Evolutionary conservation across 2,113 vertebrate genomes (phyloP).

Genomic region (Sus scrofa): DNA sequence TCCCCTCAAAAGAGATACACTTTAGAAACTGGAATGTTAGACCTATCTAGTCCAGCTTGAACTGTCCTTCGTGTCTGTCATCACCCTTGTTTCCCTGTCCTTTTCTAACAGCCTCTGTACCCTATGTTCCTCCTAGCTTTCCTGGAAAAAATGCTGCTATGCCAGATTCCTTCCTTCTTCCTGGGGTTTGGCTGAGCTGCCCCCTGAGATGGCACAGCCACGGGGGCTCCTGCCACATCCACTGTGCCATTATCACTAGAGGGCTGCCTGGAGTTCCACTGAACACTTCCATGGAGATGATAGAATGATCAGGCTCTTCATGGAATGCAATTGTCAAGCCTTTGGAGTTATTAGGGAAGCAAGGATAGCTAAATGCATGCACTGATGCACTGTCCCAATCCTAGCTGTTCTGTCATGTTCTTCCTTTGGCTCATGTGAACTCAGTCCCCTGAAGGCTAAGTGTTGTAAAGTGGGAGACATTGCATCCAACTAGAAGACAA

Average conservation of each 20-base stretch:
- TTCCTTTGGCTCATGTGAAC: not conserved
- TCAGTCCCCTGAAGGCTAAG: not conserved
- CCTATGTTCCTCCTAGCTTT: not conserved
- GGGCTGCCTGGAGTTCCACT: not conserved
- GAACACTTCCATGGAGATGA: not conserved
- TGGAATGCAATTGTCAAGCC: not conserved
- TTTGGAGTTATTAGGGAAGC: not conserved
- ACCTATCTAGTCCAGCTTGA: not conserved
- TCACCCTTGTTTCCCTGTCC: not conserved
- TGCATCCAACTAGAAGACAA: not conserved
- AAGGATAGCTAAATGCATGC: not conserved
- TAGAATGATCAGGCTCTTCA: not conserved
- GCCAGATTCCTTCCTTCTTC: not conserved
- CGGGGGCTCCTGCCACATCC: not conserved
- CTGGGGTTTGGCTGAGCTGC: not conserved
- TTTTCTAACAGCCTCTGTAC: not conserved
- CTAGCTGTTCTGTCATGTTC: not conserved
- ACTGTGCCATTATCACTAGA: not conserved
- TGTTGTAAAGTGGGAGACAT: not conserved
- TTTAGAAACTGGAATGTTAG: not conserved
- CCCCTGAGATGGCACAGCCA: not conserved
- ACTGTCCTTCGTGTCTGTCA: not conserved
- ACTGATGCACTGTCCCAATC: not conserved
- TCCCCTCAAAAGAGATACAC: not conserved
- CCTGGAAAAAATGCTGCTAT: not conserved